Percentiles rank a stretch among this genome's conserved stretches.
phyloP scores from a whole-genome alignment of 2,888 invertebrate genomes.

The Andrena marginata region DNA sequence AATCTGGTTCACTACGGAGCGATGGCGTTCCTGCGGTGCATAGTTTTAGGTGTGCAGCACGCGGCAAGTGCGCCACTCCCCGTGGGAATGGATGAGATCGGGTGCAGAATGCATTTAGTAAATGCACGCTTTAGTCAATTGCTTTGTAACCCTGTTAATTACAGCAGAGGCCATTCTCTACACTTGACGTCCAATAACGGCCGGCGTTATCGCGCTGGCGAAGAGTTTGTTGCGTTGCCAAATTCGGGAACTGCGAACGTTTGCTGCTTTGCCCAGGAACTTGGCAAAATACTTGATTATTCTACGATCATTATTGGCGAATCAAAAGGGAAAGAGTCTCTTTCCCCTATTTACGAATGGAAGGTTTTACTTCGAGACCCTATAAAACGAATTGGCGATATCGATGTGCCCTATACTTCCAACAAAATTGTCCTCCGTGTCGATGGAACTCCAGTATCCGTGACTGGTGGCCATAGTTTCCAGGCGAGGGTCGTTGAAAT shows the following conservation, averaged over 20 bases:
- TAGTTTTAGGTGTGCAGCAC: conserved; percentile 36
- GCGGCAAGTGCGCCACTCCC: neutral
- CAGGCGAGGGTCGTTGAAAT: neutral
- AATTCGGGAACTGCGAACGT: conserved; percentile 10
- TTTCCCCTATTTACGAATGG: no score
- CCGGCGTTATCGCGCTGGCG: neutral
- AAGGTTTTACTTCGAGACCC: no score
- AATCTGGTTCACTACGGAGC: conserved; percentile 25
- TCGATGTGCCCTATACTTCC: neutral
- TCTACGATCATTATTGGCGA: no score
- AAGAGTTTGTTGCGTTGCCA: conserved; percentile 22
- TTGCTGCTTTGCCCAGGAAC: neutral
- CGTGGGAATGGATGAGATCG: conserved; percentile 31
- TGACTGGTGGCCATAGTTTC: neutral
- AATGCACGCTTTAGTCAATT: conserved; percentile 57
- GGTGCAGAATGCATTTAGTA: conserved; percentile 46
- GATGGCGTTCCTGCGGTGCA: conserved; percentile 17
- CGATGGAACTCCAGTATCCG: neutral
- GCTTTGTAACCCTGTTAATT: conserved; percentile 53
- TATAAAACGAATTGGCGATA: no score
- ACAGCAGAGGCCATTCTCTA: conserved; percentile 4
- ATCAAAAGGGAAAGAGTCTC: no score
- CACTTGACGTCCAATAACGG: conserved; percentile 19
- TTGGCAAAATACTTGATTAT: no score
- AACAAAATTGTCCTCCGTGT: neutral